Percentiles rank a stretch among this genome's conserved stretches.
phyloP scores from a whole-genome alignment of 2,888 invertebrate species.

The Cerceris ruficornis region DNA sequence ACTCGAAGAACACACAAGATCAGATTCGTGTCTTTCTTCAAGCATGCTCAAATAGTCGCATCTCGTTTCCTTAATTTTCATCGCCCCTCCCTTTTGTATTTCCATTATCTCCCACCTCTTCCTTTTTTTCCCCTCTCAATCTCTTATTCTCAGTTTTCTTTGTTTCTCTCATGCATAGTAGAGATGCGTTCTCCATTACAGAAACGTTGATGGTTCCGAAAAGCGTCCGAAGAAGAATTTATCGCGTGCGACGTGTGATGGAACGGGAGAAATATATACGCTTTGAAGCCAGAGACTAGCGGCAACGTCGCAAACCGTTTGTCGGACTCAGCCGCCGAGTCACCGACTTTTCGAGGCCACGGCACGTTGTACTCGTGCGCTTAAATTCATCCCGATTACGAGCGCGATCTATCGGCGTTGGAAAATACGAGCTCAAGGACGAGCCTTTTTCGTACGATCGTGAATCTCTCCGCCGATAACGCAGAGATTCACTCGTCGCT shows the following conservation, averaged over 20 bases:
- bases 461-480: constrained; percentile 75
- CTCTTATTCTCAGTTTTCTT: neutral
- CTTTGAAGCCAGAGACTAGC: constrained; percentile 50
- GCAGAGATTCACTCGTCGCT: constrained; percentile 64
- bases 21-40: neutral
- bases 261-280: constrained; percentile 54
- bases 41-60: neutral
- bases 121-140: neutral
- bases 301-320: constrained; percentile 75
- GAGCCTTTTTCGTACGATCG: constrained; percentile 69
- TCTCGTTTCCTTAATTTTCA: neutral
- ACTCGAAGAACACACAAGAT: neutral
- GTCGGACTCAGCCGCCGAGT: constrained; percentile 72
- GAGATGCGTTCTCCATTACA: constrained; percentile 5
- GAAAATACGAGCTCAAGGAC: constrained; percentile 80
- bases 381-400: constrained; percentile 75
- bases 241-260: constrained; percentile 65
- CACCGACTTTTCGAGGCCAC: constrained; percentile 82
- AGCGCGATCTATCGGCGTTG: constrained; percentile 80
- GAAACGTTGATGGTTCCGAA: constrained; percentile 36
- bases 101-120: neutral
- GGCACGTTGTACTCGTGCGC: constrained; percentile 43
- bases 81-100: neutral
- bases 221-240: constrained; percentile 51
- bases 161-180: neutral